These are phyloP conservation scores for Conopomorpha cramerella DNA, from an alignment of 1,140 invertebrate species.

Conservation along the genomic window DNA sequence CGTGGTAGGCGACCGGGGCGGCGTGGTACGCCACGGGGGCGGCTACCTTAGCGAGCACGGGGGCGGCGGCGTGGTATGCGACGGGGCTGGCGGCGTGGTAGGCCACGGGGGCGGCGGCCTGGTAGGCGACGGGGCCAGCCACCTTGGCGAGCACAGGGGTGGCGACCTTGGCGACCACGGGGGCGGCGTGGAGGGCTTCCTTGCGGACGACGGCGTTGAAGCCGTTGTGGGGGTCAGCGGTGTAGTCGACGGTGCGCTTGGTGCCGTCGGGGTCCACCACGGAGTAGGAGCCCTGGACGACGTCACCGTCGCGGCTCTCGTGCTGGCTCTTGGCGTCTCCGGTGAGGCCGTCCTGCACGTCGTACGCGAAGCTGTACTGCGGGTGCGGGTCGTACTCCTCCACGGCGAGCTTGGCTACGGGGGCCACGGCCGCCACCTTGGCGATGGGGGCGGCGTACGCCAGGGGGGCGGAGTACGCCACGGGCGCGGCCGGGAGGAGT, in stretches of 20 bases:
- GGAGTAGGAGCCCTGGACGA: constrained; percentile 63
- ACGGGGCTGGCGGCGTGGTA: constrained; percentile 26
- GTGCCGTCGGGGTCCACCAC: constrained; percentile 65
- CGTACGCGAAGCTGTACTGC: constrained; percentile 64
- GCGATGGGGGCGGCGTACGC: constrained; percentile 14
- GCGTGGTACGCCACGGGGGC: constrained; percentile 18
- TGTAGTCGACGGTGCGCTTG: constrained; percentile 65
- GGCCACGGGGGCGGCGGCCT: constrained; percentile 18
- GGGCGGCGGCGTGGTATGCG: constrained; percentile 11
- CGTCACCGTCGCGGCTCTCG: constrained; percentile 61
- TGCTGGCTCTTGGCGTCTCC: constrained; percentile 67
- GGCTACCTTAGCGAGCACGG: constrained; percentile 11
- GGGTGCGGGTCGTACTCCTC: constrained; percentile 49
- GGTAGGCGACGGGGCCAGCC: too few relatives aligned
- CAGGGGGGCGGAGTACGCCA: constrained; percentile 7
- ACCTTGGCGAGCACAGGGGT: too few relatives aligned
- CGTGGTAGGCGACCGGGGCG: constrained; percentile 6
- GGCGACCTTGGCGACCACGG: constrained; percentile 11
- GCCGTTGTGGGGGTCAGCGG: constrained; percentile 46
- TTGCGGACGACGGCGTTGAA: constrained; percentile 45
- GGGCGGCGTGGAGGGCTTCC: constrained; percentile 15
- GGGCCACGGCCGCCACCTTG: constrained; percentile 7
- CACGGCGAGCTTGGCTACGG: constrained; percentile 9
- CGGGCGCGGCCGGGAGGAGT: constrained; percentile 11
- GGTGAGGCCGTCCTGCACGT: constrained; percentile 63